Conservation (phyloP, 2,797 vertebrate genomes). For the Threskiornis aethiopicus region DNA sequence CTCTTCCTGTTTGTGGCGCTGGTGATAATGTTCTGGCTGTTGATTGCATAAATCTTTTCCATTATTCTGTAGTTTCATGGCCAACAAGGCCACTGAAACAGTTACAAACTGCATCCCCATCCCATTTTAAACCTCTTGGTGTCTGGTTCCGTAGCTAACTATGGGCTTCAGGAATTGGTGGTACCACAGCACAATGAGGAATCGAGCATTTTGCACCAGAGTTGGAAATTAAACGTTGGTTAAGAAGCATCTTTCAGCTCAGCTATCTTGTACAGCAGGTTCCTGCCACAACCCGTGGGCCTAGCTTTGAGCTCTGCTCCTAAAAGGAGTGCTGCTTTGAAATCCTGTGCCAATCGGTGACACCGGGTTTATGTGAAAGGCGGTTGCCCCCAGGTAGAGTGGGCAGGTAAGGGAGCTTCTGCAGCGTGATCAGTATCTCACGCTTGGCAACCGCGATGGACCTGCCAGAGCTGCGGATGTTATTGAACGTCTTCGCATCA, state of each 20-base stretch:
- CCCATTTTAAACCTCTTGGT: conserved; percentile 53
- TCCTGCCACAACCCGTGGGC: conserved; percentile 29
- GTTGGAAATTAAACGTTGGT: conserved; percentile 59
- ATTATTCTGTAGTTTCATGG: conserved; percentile 20
- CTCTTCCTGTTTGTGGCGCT: conserved; percentile 97
- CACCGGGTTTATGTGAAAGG: conserved; percentile 4
- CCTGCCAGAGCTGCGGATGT: conserved; percentile 43
- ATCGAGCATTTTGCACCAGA: conserved; percentile 51
- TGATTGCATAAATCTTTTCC: conserved; percentile 86
- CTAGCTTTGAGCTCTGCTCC: conserved; percentile 28
- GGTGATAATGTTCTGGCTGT: conserved; percentile 98
- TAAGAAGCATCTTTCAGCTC: conserved; percentile 32
- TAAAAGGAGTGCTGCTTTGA: conserved; percentile 41
- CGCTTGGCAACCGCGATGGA: not conserved
- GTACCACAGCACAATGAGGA: conserved; percentile 51
- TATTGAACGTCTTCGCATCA: conserved; percentile 6
- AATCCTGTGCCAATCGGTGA: conserved; percentile 48
- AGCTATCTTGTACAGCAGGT: conserved; percentile 15
- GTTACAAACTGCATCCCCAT: conserved; percentile 55
- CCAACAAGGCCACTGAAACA: conserved; percentile 49
- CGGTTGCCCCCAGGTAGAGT: not conserved
- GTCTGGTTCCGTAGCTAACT: conserved; percentile 59
- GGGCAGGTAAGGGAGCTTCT: conserved; percentile 16
- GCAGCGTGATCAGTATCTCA: not conserved
- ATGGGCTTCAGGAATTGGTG: conserved; percentile 44